phyloP scores from a whole-genome alignment of 2,113 vertebrate species.

The Scalopus aquaticus region DNA sequence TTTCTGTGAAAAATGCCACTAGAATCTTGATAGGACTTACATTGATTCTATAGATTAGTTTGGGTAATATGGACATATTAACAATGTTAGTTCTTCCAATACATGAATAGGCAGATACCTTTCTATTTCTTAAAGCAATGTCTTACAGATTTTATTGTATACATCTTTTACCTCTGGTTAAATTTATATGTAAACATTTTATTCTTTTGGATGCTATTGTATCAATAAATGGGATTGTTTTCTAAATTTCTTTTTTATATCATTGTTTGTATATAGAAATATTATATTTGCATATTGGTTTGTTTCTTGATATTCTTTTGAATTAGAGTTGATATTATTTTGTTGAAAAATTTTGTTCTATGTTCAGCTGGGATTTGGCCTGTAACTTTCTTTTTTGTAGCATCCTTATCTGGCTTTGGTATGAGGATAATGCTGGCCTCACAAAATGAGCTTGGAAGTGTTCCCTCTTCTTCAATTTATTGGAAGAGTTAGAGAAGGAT shows the following conservation, averaged over 20 bases:
- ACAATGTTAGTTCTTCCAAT: not conserved
- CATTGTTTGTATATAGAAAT: not conserved
- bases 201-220: not conserved
- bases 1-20: not conserved
- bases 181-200: not conserved
- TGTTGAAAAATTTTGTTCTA: not conserved
- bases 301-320: not conserved
- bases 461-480: not conserved
- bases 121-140: not conserved
- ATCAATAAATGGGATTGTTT: not conserved
- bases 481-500: not conserved
- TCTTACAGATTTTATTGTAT: not conserved
- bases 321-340: not conserved
- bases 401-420: not conserved
- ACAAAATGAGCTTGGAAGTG: not conserved
- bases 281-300: not conserved
- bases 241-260: not conserved
- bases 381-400: not conserved
- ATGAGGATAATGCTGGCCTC: not conserved
- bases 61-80: not conserved
- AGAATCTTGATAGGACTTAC: not conserved
- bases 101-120: not conserved
- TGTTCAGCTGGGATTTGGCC: not conserved
- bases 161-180: not conserved
- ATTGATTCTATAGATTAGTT: not conserved